Base-by-base conservation (phyloP, 2,113 vertebrate species). In the Microtus pennsylvanicus region DNA sequence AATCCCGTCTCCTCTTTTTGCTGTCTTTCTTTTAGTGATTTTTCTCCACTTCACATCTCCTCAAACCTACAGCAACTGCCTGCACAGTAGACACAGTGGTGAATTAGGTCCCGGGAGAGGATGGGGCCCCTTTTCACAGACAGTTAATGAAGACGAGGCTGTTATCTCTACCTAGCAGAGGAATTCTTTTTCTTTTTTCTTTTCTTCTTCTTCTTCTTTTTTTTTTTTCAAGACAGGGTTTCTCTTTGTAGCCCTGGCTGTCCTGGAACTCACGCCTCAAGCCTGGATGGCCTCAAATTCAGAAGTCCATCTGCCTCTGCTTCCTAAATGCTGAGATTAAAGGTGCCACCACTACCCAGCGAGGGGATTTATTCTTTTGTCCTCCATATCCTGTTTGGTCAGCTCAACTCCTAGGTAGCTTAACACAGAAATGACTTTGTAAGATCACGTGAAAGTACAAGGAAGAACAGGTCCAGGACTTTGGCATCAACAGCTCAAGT, bases 361-460 rank as follows among this genome's bases (percentile, higher is more conserved):
- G 17, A 65, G 24, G 58, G 38, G 47, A 82, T 17, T 90, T 87
- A 52, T 26, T 82, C 50, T 61, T 95, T 76, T 77, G 35, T 87
- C 21, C 21, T 78, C 47, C 78, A 55, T 14, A 24, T 85, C 35
- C 89, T 96, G 38, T 67, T 96, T 82, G 42, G 92, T 77, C 75
- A 52, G 87, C 61, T 89, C 87, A 90, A 61, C 90, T 88, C n/a
- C 80, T 13, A 45, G 87, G 14, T 77, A 87, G 35, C 26, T 55
- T 81, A 78, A 67, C 89, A 78, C 24, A 50, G 8, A 81, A 87
- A 30, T 65, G 58, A 61, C 38, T 93, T 77, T 69, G 67, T 93
- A 63, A 55, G 45, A 21, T 96, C 80, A 80, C 70, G 5, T 78
- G 87, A 91, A 88, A 21, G 47, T n/a, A 91, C 22, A 87, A 45